A percentile compares a stretch with the other conserved stretches of the same genome.
These are phyloP conservation scores for Caenorhabditis parvicauda DNA, from an alignment of 2,888 invertebrate genomes.

Conservation along the genomic window DNA sequence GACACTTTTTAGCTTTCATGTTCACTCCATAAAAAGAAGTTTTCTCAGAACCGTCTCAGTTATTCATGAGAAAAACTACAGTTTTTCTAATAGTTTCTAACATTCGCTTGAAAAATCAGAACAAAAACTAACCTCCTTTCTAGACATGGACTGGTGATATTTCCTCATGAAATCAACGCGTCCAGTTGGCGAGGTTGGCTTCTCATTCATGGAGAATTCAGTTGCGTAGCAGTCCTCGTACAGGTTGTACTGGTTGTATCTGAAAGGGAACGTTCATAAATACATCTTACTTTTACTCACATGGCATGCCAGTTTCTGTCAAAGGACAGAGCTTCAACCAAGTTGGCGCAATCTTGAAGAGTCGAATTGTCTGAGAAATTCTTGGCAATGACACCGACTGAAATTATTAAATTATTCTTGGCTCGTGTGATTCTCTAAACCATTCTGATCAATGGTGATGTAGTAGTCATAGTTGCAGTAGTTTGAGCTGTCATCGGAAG, in stretches of 20 bases:
- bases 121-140: too few species aligned
- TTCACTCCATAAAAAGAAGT: too few species aligned
- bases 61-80: too few species aligned
- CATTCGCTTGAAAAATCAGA: too few species aligned
- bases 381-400: constrained; percentile 26
- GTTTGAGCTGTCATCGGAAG: constrained; percentile 17
- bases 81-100: too few species aligned
- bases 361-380: constrained; percentile 20
- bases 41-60: too few species aligned
- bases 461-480: constrained; percentile 43
- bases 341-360: constrained; percentile 27
- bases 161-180: too few species aligned
- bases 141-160: too few species aligned
- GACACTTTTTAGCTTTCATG: too few species aligned
- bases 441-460: constrained; percentile 17
- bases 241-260: constrained; percentile 52
- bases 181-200: constrained; percentile 2
- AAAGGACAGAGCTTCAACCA: constrained; percentile 31
- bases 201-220: constrained; percentile 7
- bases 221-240: constrained; percentile 55
- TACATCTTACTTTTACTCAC: constrained; percentile 1
- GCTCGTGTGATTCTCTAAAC: not conserved
- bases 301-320: constrained; percentile 33
- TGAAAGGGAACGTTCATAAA: constrained; percentile 2
- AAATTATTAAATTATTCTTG: not conserved